These are phyloP conservation scores for Porphyrio hochstetteri DNA, from an alignment of 2,113 vertebrate genomes.

Conservation along the genomic window DNA sequence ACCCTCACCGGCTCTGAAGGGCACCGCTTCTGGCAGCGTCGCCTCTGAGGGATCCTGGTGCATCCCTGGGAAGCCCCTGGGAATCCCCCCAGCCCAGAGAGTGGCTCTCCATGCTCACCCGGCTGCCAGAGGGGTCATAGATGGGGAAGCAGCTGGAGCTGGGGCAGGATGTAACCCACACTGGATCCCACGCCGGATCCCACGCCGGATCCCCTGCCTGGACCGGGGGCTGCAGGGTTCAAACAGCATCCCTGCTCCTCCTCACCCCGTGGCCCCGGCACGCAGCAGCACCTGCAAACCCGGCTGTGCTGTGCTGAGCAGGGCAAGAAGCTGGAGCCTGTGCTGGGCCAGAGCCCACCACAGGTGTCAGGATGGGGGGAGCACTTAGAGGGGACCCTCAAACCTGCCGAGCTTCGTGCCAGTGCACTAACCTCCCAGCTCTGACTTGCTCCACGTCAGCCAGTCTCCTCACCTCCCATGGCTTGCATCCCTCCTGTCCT, in stretches of 20 bases:
- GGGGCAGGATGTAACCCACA: neutral
- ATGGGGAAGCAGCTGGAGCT: neutral
- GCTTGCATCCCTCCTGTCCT: neutral
- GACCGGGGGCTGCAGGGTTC: neutral
- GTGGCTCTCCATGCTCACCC: accelerated
- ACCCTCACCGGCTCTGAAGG: neutral
- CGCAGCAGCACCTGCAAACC: accelerated
- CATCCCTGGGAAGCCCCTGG: neutral
- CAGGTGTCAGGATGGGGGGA: neutral
- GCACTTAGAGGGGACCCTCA: neutral
- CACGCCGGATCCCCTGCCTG: neutral
- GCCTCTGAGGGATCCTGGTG: neutral
- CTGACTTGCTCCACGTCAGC: accelerated
- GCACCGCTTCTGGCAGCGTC: too few relatives aligned
- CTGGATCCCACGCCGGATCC: too few relatives aligned
- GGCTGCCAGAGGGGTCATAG: neutral
- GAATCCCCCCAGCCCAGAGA: neutral
- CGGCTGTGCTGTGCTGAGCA: accelerated
- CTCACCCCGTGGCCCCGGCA: accelerated
- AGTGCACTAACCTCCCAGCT: neutral
- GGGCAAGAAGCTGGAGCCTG: neutral
- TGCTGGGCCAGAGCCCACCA: neutral
- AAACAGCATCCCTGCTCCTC: accelerated
- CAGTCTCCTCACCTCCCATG: neutral
- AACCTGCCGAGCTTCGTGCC: neutral